Evolutionary conservation across 2,797 vertebrate genomes (phyloP), one percentile per base, ranked within the genome.

Genomic region (Nyctibius grandis): DNA sequence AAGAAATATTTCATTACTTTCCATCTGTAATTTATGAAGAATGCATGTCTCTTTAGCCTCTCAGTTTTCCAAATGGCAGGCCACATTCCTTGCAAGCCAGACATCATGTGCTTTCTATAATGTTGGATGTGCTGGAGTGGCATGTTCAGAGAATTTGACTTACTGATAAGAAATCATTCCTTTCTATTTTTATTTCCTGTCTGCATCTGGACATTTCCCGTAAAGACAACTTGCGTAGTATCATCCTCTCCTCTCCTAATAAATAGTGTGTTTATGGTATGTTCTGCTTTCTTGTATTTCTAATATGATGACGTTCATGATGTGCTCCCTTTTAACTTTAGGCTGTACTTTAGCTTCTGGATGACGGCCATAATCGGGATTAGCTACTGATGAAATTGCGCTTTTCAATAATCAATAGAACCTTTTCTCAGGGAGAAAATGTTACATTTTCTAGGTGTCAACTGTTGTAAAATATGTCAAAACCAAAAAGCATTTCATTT

Each of bases 131-230:
- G 59, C 72, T 78, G 57, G 45, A 57, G 50, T 80, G 91, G 40
- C 72, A 14, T 73, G 79, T 67, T 88, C 57, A 44, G 76, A 81
- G 79, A 96, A 65, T 75, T 88, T 54, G 47, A 57, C 61, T 51
- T 76, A 40, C 65, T 91, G 95, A 96, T 96, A 95, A 96, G 88
- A 90, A 96, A 91, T 90, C 21, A 91, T 95, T 94, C 92, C 80
- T 82, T 96, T 94, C 95, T 97, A 93, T 93, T 95, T 97, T 96
- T 91, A 73, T 88, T 92, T 93, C 73, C 44, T 75, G 31, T 90
- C 73, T 91, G 57, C 40, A 31, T 93, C 61, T 91, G 80, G 76
- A 84, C 21, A 22, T 93, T 93, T 70, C 54, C 34, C 1, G 0
- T 76, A 47, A 79, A 85, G 91, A 80, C 34, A 78, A 40, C 36